These are phyloP conservation scores for Adelognathus sp. DNA, from an alignment of 2,888 invertebrate genomes.

Conservation along the genomic window DNA sequence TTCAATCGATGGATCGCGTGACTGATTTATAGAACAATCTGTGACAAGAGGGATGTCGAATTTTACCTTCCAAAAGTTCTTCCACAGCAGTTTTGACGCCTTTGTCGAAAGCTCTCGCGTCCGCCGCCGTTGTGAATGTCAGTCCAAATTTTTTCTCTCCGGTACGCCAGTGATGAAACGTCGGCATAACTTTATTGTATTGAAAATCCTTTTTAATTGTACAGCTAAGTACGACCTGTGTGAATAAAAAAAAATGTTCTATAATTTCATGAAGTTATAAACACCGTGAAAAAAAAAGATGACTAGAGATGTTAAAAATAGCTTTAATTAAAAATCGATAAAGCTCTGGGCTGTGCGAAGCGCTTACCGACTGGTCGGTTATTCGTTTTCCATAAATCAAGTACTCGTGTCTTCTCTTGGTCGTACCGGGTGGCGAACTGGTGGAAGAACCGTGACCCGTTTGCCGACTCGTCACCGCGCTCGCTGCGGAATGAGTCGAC, in stretches of 20 bases:
- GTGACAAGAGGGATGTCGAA: neutral
- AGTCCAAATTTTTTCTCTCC: conserved; percentile 97
- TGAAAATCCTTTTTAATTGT: conserved; percentile 97
- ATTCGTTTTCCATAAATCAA: conserved; percentile 96
- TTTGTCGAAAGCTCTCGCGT: conserved; percentile 96
- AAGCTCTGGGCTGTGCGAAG: too few species aligned
- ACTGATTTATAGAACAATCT: neutral
- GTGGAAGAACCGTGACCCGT: conserved; percentile 73
- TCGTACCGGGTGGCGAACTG: conserved; percentile 80
- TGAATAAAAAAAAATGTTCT: conserved; percentile 41
- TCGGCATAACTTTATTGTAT: conserved; percentile 98
- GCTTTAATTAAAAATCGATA: too few species aligned
- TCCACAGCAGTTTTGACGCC: conserved; percentile 95
- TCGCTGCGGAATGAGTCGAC: conserved; percentile 68
- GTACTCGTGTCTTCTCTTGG: conserved; percentile 91
- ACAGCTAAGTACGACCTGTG: conserved; percentile 96
- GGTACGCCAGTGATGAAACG: conserved; percentile 98
- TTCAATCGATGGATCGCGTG: neutral
- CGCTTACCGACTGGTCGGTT: conserved; percentile 93
- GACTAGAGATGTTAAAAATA: neutral
- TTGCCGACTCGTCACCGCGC: conserved; percentile 68
- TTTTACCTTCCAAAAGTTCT: conserved; percentile 94
- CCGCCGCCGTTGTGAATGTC: conserved; percentile 97
- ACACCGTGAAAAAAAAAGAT: neutral
- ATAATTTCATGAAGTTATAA: neutral